Conservation (phyloP, 2,113 vertebrate genomes). For the Fulmarus glacialis region DNA sequence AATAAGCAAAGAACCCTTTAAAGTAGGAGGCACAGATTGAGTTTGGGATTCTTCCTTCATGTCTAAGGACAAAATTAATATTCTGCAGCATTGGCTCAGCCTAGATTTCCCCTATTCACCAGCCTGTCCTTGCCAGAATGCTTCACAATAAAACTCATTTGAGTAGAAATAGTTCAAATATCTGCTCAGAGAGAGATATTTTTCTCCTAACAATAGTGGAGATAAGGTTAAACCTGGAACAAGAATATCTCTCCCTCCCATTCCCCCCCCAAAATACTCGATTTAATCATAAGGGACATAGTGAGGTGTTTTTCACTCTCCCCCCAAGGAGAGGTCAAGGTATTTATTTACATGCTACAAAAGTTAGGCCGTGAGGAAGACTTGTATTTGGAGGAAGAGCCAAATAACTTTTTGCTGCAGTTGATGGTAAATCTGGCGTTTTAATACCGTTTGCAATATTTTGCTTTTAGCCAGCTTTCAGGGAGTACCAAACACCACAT, state of each 20-base stretch:
- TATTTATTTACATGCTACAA: conserved; percentile 45
- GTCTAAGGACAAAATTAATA: conserved; percentile 11
- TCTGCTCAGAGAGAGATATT: conserved; percentile 28
- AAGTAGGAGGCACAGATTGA: background rate
- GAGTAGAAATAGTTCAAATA: background rate
- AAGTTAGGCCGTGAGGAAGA: conserved; percentile 15
- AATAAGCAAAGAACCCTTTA: background rate
- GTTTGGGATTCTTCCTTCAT: background rate
- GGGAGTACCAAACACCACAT: conserved; percentile 60
- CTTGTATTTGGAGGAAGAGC: conserved; percentile 43
- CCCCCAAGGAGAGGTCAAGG: background rate
- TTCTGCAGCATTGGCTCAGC: background rate
- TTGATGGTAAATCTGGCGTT: background rate
- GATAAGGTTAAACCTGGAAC: conserved; percentile 2
- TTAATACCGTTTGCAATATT: background rate
- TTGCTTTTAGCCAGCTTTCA: conserved; percentile 42
- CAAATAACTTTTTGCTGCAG: conserved; percentile 1
- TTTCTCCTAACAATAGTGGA: conserved; percentile 34
- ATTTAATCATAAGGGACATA: conserved; percentile 26
- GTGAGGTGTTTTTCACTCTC: conserved; percentile 36
- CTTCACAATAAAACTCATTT: background rate
- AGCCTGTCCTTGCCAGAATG: background rate
- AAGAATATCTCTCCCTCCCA: background rate
- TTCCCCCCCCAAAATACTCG: background rate
- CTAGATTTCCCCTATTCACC: background rate